phyloP scores from a whole-genome alignment of 2,888 invertebrate species.

The Drosophila paramelanica region DNA sequence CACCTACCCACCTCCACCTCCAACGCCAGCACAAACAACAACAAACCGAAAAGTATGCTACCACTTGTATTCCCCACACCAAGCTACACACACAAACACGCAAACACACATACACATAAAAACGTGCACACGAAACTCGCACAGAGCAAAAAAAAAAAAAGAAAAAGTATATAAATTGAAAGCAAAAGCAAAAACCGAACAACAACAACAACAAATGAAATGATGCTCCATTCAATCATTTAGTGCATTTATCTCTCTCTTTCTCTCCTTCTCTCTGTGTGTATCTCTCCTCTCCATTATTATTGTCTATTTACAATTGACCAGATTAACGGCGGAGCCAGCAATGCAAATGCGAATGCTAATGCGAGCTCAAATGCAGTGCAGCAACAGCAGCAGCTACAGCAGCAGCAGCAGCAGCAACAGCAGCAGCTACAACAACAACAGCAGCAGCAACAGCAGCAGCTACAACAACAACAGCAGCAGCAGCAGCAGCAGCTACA shows the following conservation, averaged over 20 bases:
- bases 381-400: conserved; percentile 43
- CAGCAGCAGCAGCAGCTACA: conserved; percentile 23
- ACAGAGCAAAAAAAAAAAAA: conserved; percentile 19
- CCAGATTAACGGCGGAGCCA: conserved; percentile 81
- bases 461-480: conserved; percentile 14
- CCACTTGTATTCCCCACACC: conserved; percentile 15
- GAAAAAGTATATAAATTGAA: conserved; percentile 4
- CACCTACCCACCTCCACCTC: background rate
- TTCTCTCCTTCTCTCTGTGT: conserved; percentile 64
- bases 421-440: conserved; percentile 45
- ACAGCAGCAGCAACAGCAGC: conserved; percentile 36
- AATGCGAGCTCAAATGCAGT: conserved; percentile 47
- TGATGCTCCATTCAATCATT: conserved; percentile 71
- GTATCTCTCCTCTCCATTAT: conserved; percentile 75
- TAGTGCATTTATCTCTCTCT: conserved; percentile 77
- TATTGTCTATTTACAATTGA: conserved; percentile 80
- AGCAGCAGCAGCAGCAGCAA: conserved; percentile 31
- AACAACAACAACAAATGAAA: conserved; percentile 36
- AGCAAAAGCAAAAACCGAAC: conserved; percentile 15
- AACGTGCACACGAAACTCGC: conserved; percentile 21
- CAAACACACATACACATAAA: conserved; percentile 1
- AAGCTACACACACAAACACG: conserved; percentile 13
- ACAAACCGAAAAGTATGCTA: conserved; percentile 28
- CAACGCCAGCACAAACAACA: conserved; percentile 5
- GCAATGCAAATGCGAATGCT: conserved; percentile 37